These are phyloP conservation scores for Trichonephila inaurata DNA, from an alignment of 1,140 invertebrate species.

Conservation along the genomic window DNA sequence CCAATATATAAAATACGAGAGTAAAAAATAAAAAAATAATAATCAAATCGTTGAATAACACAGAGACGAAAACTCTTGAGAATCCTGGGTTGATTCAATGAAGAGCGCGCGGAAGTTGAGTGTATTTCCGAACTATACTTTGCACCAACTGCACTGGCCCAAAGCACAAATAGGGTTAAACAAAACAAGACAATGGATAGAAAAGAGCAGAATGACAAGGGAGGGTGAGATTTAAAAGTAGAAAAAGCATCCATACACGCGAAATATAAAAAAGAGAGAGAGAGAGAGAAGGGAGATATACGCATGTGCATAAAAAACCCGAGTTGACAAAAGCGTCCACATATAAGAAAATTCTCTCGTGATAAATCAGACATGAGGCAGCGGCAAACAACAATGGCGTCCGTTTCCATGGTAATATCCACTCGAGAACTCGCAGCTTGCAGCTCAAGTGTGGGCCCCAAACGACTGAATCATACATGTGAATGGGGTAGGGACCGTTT, in stretches of 20 bases:
- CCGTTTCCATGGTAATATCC: constrained; percentile 76
- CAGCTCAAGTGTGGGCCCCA: constrained; percentile 70
- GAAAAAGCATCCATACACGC: constrained; percentile 62
- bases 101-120: constrained; percentile 63
- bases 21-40: constrained; percentile 34
- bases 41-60: constrained; percentile 74
- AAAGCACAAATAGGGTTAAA: constrained; percentile 75
- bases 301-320: constrained; percentile 50
- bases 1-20: constrained; percentile 16
- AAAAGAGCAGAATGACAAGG: constrained; percentile 74
- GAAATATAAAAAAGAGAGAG: constrained; percentile 38
- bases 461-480: constrained; percentile 76
- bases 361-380: constrained; percentile 75
- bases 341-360: constrained; percentile 75
- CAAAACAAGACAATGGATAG: constrained; percentile 73
- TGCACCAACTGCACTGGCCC: constrained; percentile 37
- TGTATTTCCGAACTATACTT: constrained; percentile 12
- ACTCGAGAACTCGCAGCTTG: constrained; percentile 74
- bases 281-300: constrained; percentile 28
- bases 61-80: constrained; percentile 71
- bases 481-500: constrained; percentile 75
- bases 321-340: constrained; percentile 59
- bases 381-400: constrained; percentile 74
- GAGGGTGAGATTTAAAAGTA: constrained; percentile 74
- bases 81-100: constrained; percentile 62